Evolutionary conservation across 2,797 vertebrate species (phyloP).

Genomic region (Coendou prehensilis): DNA sequence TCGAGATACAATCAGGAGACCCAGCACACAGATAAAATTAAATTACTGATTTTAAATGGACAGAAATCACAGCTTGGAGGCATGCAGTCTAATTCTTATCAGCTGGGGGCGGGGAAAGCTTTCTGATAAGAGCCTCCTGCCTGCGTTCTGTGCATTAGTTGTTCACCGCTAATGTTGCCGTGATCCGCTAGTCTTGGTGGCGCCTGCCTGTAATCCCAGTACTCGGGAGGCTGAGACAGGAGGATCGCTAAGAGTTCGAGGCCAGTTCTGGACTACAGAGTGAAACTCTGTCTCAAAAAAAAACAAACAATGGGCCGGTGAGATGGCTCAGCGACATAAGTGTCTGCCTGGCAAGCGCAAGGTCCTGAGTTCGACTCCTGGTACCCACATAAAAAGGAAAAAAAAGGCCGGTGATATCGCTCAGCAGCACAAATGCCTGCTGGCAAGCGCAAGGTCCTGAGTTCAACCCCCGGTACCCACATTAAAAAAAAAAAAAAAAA

Average conservation of each 20-base stretch:
- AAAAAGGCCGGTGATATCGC: too few species aligned
- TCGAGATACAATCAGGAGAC: not conserved
- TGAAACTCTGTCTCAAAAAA: not conserved
- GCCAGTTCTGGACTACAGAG: not conserved
- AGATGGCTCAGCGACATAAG: too few species aligned
- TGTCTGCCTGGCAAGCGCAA: too few species aligned
- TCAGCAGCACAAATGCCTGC: too few species aligned
- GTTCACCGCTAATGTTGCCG: not conserved
- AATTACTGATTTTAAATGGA: not conserved
- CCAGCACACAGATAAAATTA: not conserved
- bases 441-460: too few species aligned
- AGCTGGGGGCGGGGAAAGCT: not conserved
- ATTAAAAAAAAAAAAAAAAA: too few species aligned
- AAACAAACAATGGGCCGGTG: too few species aligned
- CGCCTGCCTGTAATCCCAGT: not conserved
- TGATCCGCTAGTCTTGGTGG: not conserved
- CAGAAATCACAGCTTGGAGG: not conserved
- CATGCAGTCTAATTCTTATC: fast-evolving
- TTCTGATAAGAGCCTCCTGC: not conserved
- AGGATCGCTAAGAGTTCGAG: not conserved
- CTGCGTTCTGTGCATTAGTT: not conserved
- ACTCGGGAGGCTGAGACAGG: not conserved
- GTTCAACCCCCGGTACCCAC: too few species aligned
- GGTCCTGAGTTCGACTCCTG: too few species aligned
- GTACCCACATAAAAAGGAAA: too few species aligned